Base-by-base conservation (phyloP, 2,888 invertebrate species). In the Empis stercorea region DNA sequence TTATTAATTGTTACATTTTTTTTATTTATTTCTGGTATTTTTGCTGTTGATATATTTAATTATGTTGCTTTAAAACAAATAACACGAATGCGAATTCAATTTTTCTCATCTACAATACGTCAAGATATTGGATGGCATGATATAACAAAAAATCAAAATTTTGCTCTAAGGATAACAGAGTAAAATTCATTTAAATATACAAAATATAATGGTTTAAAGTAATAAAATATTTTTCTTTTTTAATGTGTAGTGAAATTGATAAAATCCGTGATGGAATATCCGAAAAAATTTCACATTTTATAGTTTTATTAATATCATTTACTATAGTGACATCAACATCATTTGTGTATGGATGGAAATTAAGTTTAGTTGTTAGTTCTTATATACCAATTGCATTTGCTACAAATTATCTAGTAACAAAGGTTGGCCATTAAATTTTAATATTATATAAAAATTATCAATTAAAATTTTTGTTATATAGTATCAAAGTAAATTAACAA, bases 221-320 rank as follows among this genome's bases (percentile, higher is more conserved):
- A 13, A 41, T 38, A 13, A 14, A 32, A 7, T 36, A 36, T 23
- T 34, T 47, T 66, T 7, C n/a, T n/a, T n/a, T n/a, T n/a, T n/a
- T n/a, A n/a, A n/a, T n/a, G n/a, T n/a, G 6, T 60, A 84, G 86
- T 61, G 85, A 85, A 60, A 70, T 87, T 51, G 82, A 83, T 58
- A 84, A 84, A 63, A 80, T 87, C 58, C 81, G 87, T 48, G 87
- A 87, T 59, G 89, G 88, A 4, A 85, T 89, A 20, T 86, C 86
- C 0, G 88, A 88, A 64, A 91, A 91, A 68, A 76, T 88, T 11
- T 80, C 84, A 0, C 80, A 85, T 61, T 78, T 87, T 57, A 69
- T 84, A 0, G 85, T 85, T 61, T 48, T 68, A 37, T 53, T 68
- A 10, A 55, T 66, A 16, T 62, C 65, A 1, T 67, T 67, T 43